These are phyloP conservation scores for Ameiurus melas DNA, from an alignment of 2,113 vertebrate species.

Conservation along the genomic window DNA sequence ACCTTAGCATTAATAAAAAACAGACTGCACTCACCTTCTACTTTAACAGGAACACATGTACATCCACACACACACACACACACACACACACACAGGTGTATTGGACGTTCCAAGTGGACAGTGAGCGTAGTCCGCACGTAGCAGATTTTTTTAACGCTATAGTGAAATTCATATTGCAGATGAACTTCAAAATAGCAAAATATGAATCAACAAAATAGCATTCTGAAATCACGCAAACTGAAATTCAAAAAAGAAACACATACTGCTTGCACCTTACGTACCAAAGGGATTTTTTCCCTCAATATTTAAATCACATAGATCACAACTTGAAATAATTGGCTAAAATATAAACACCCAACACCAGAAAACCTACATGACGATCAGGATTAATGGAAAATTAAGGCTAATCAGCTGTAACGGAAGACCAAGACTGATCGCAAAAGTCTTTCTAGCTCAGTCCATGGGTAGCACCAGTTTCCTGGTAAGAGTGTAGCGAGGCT, in stretches of 20 bases:
- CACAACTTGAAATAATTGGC: not conserved
- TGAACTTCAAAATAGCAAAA: not conserved
- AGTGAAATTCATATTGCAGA: not conserved
- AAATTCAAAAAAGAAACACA: not conserved
- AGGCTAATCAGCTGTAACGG: not conserved
- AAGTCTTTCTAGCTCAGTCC: slow-evolving; percentile 21
- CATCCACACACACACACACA: too few relatives aligned
- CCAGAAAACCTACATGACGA: not conserved
- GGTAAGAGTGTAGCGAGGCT: slow-evolving; percentile 77
- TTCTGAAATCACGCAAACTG: not conserved
- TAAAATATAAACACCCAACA: not conserved
- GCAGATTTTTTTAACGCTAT: not conserved
- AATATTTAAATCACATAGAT: not conserved
- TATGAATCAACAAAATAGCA: too few relatives aligned
- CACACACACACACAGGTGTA: too few relatives aligned
- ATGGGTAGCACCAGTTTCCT: slow-evolving; percentile 76
- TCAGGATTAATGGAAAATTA: not conserved
- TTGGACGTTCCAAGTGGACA: not conserved
- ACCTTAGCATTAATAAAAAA: not conserved
- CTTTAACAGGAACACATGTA: too few relatives aligned
- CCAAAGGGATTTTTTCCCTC: not conserved
- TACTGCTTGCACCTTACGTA: not conserved
- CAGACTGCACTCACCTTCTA: not conserved
- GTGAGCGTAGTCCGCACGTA: not conserved
- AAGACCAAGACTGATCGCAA: not conserved